Evolutionary conservation across 2,888 invertebrate species (phyloP), one percentile per base, ranked within the genome.

Genomic region (Galerucella nymphaeae): DNA sequence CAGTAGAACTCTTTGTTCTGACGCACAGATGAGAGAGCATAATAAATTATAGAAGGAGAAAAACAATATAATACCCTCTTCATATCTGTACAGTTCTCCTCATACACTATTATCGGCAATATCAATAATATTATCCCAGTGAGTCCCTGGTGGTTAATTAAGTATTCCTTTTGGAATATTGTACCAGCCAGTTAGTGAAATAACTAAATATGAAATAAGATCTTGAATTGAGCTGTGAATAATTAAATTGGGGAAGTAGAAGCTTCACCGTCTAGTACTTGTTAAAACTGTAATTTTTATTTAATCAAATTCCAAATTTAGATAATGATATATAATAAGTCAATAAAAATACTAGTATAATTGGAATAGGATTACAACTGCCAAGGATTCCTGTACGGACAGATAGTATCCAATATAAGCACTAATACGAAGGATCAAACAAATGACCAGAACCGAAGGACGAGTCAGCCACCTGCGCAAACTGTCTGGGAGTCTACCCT

Each of bases 21-120:
- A 59, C 9, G 30, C 41, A 59, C 11, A 59, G 59, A 38, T 59
- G 38, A 59, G 38, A 59, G 59, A 59, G 59, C 20, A 59, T 59
- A 59, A 59, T 41, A 59, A 59, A 59, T 59, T 59, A 38, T 9
- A 13, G 30, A 59, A 59, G 16, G 59, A 59, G 59, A 30, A 13
- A 59, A 38, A 11, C 57, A 14, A 59, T 38, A 59, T 59, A 59
- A 59, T 59, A 59, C 59, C 59, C 59, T 38, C 41, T 59, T 16
- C 14, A 38, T n/a, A n/a, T 59, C 38, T 59, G 10, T n/a, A 9
- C n/a, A 59, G 38, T 38, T 48, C 4, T 14, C 48, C 48, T 14
- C n/a, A 48, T 48, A n/a, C 48, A 48, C 48, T n/a, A 48, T 48
- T 48, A 48, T n/a, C 4, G n/a, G 48, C 48, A 48, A 48, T 48